Evolutionary conservation across 37 sponge, comb jelly and placozoan species (phyloP).

Genomic region (Hormiphora californensis): DNA sequence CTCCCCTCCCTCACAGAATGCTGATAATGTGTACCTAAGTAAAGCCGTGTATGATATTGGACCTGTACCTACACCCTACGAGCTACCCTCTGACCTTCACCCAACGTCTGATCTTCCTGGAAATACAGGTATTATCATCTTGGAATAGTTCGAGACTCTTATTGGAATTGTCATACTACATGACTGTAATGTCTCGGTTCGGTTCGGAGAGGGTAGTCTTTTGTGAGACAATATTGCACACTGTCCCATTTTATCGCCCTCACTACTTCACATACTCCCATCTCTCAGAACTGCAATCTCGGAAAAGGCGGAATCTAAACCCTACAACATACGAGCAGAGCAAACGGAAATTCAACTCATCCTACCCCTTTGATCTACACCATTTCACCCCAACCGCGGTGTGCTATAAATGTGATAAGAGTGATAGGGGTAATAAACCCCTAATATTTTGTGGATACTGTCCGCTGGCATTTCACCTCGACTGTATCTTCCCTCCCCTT

Average conservation of each 20-base stretch:
- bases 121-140: too few species aligned
- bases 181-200: too few species aligned
- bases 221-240: too few species aligned
- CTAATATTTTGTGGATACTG: slow-evolving; percentile 77
- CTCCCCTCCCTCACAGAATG: slow-evolving; percentile 17
- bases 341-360: slow-evolving; percentile 14
- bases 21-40: neutral
- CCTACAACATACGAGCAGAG: neutral
- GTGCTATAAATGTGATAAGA: slow-evolving; percentile 27
- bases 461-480: slow-evolving; percentile 81
- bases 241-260: neutral
- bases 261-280: neutral
- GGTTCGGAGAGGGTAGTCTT: too few species aligned
- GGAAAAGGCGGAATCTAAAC: neutral
- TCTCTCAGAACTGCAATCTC: slow-evolving; percentile 11
- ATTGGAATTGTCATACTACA: too few species aligned
- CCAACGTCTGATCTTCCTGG: slow-evolving; percentile 13
- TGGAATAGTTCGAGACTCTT: too few species aligned
- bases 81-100: neutral
- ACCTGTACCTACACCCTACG: neutral
- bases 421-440: neutral
- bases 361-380: slow-evolving; percentile 22
- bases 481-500: slow-evolving; percentile 81
- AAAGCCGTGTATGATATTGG: slow-evolving; percentile 21
- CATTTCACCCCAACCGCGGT: slow-evolving; percentile 11